These are phyloP conservation scores for Xyrauchen texanus DNA, from an alignment of 2,113 vertebrate genomes.

Conservation along the genomic window DNA sequence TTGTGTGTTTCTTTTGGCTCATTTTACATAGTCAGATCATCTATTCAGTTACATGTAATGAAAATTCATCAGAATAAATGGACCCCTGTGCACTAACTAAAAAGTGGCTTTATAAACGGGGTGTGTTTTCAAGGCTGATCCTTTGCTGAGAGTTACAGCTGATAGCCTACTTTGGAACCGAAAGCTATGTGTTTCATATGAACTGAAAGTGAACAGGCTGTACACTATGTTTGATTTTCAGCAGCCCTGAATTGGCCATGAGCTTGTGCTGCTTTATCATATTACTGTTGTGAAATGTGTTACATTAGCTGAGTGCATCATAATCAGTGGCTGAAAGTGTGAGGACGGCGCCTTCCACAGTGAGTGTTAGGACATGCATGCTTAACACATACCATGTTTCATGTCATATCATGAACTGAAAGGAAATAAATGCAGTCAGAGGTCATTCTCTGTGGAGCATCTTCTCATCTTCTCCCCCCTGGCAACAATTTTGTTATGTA, in stretches of 20 bases:
- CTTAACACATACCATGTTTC: background rate
- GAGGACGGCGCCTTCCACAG: background rate
- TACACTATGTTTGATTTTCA: background rate
- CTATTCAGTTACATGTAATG: background rate
- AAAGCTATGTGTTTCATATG: background rate
- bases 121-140: conserved; percentile 5
- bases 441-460: background rate
- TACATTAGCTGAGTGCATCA: conserved; percentile 53
- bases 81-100: background rate
- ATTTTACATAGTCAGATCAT: background rate
- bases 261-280: conserved; percentile 4
- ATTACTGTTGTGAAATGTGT: conserved; percentile 61
- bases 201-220: conserved; percentile 4
- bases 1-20: background rate
- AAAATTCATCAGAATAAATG: background rate
- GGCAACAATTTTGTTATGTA: background rate
- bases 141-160: too few relatives aligned
- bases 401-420: conserved; percentile 14
- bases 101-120: background rate
- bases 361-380: conserved; percentile 1
- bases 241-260: background rate
- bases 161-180: background rate
- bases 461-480: background rate
- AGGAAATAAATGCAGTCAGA: background rate
- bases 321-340: background rate